Conservation (phyloP, 2,113 vertebrate genomes). For the Triplophysa tibetana region DNA sequence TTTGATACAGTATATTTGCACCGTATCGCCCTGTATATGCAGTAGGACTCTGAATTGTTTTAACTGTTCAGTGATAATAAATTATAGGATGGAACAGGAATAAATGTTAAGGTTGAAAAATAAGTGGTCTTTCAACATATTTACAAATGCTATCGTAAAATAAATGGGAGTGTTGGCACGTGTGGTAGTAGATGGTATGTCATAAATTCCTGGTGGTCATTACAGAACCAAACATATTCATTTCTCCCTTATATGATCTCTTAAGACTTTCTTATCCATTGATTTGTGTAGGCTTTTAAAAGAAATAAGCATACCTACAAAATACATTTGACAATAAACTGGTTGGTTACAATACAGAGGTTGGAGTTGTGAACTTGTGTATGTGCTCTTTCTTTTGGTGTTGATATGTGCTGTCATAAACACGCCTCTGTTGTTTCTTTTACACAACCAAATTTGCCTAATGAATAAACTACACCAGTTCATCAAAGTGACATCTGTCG, state of each 20-base stretch:
- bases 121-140: background rate
- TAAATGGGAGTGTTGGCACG: background rate
- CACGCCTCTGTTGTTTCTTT: background rate
- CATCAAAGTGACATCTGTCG: background rate
- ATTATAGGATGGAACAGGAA: background rate
- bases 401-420: background rate
- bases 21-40: background rate
- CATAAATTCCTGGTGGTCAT: no score
- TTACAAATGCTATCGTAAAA: background rate
- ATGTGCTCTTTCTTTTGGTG: background rate
- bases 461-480: constrained; percentile 1
- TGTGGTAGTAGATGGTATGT: no score
- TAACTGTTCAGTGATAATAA: background rate
- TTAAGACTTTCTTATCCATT: no score
- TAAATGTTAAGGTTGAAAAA: no score
- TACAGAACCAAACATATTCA: no score
- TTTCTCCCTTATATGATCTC: no score
- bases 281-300: no score
- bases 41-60: background rate
- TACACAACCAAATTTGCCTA: background rate
- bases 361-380: no score
- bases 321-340: no score
- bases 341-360: no score
- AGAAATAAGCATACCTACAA: no score
- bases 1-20: background rate